Base-by-base conservation (phyloP, 1,140 invertebrate genomes). In the Amyelois transitella region DNA sequence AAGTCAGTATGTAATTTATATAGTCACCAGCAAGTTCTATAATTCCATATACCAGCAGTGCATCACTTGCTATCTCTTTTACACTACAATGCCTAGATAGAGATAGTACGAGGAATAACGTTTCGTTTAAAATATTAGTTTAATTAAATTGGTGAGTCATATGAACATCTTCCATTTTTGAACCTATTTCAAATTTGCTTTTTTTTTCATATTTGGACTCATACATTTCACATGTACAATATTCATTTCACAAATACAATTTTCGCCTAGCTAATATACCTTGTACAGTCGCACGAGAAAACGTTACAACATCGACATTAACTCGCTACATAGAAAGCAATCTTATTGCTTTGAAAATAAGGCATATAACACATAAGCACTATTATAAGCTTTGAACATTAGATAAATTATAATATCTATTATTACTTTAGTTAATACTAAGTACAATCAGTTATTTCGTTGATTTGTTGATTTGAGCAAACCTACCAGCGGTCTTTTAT, bases 291-390 rank as follows among this genome's bases (percentile, higher is more conserved):
- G 14, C 32, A n/a, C 8, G 3, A 3, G 14, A 12, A 48, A 22
- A 48, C 45, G 20, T n/a, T n/a, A 48, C 45, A 48, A 48, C 45
- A 48, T n/a, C 45, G 21, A 48, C 14, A 45, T 8, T 8, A 38
- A n/a, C 45, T 12, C 12, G 38, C 50, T 19, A 59, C 57, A 62
- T 28, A 21, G 45, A 63, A 62, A 69, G 66, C 66, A 65, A 69
- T 69, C 47, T 65, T 69, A 69, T 69, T 69, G 66, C 66, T 69
- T 51, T 62, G 7, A 57, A 53, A 53, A 59, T 69, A 69, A 64
- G 63, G 60, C 59, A 53, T 54, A 58, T 50, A n/a, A 28, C 28
- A 21, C 25, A 52, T 43, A 57, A 48, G 38, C 55, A 55, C 44
- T 48, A 48, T 18, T n/a, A 21, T 48, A 48, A 21, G 4, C 18